Evolutionary conservation across 1,140 invertebrate species (phyloP).

Genomic region (Fragariocoptes setiger): DNA sequence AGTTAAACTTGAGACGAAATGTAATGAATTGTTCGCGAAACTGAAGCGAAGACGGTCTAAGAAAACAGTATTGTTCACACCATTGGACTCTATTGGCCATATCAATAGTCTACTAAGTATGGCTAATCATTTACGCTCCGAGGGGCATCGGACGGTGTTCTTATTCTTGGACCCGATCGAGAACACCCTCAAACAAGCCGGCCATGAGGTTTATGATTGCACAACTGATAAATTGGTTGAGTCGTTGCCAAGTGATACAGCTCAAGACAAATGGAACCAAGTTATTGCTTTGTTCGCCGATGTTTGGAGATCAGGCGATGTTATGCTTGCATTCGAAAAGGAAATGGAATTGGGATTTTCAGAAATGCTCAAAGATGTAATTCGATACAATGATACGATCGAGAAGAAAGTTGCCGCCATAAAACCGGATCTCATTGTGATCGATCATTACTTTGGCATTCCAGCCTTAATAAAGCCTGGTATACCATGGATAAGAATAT

Average conservation of each 20-base stretch:
- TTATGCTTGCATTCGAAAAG: not conserved
- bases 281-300: not conserved
- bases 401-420: not conserved
- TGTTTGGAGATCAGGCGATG: not conserved
- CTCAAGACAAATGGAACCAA: not conserved
- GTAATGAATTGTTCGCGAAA: too few relatives aligned
- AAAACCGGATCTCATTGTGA: constrained; percentile 5
- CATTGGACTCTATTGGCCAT: constrained; percentile 1
- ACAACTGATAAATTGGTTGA: not conserved
- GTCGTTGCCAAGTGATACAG: not conserved
- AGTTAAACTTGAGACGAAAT: too few relatives aligned
- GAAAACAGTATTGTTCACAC: constrained; percentile 1
- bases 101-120: constrained; percentile 3
- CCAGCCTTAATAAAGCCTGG: not conserved
- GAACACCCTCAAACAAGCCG: not conserved
- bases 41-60: not conserved
- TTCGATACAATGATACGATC: not conserved
- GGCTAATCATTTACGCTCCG: not conserved
- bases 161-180: not conserved
- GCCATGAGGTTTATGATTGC: not conserved
- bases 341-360: not conserved
- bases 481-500: constrained; percentile 1
- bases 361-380: not conserved
- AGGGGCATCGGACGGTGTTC: constrained; percentile 3
- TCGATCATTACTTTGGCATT: constrained; percentile 3